These are phyloP conservation scores for Colletes collaris DNA, from an alignment of 2,888 invertebrate genomes.

Conservation along the genomic window DNA sequence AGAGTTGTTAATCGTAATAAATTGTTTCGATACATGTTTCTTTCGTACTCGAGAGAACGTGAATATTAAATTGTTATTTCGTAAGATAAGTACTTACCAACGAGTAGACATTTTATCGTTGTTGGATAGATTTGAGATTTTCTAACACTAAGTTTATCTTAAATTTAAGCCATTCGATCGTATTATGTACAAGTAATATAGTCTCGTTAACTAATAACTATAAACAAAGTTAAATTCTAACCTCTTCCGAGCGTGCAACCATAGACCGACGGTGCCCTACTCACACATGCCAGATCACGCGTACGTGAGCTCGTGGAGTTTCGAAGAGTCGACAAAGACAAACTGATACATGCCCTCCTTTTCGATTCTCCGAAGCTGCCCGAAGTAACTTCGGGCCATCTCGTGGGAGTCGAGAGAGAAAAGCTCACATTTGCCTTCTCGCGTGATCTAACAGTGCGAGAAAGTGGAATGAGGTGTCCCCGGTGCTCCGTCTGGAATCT, in stretches of 20 bases:
- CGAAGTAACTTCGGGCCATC: no score
- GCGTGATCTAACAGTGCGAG: no score
- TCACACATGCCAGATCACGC: no score
- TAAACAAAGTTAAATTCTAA: background rate
- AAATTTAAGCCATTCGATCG: background rate
- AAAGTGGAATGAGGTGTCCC: no score
- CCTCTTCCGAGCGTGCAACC: background rate
- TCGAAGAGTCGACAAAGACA: no score
- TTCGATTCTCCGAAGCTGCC: no score
- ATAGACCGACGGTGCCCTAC: no score
- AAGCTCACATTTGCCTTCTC: no score
- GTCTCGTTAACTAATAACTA: background rate
- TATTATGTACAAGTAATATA: background rate
- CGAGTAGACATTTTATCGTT: conserved; percentile 71
- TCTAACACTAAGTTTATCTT: background rate
- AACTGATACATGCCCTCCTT: no score
- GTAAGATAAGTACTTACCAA: conserved; percentile 63
- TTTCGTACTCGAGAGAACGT: background rate
- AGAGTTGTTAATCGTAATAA: background rate
- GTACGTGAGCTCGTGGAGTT: no score
- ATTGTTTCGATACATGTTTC: background rate
- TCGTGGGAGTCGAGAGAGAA: no score
- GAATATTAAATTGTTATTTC: background rate
- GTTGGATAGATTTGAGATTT: background rate
- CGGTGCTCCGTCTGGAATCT: no score